Base-by-base conservation (phyloP, 2,888 invertebrate genomes). In the Axea sp. region DNA sequence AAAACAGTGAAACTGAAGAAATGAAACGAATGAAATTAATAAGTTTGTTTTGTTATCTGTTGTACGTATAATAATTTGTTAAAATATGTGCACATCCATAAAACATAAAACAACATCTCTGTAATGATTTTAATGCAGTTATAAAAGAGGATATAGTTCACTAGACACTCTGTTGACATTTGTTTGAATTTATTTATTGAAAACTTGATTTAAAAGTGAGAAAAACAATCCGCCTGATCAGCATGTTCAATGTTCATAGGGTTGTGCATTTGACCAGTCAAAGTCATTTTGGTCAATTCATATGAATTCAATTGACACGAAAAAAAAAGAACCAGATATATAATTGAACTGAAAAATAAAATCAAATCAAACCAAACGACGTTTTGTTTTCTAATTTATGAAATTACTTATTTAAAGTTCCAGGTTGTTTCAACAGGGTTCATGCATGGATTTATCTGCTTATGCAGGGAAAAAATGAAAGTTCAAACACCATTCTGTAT, bases 221-320 rank as follows among this genome's bases (percentile, higher is more conserved):
- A 59, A 47, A 57, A 41, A 37, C 22, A 9, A 33, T 31, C 33
- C 60, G 79, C 79, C 71, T 80, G 3, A 47, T 41, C 14, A 33
- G 19, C 47, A 55, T 57, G 33, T 60, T 53, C 8, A 49, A 47
- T 59, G 55, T 64, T 51, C 64, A 65, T 72, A 72, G 72, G 72
- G 72, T 72, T 72, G 72, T 72, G 72, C 72, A 72, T 72, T 72
- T 72, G 72, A 72, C 65, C 65, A 72, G 72, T 65, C 59, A 65
- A 60, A 72, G 43, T 59, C 35, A 55, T 5, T 49, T 31, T 57
- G 67, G 67, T 47, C 67, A 67, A 47, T 37, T 15, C 0, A n/a
- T 31, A 7, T 37, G 6, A 33, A 15, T 33, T 33, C 9, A 17
- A 24, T 43, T 43, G 43, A 45, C 49, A 49, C 8, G 37, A 51